These are phyloP conservation scores for Anaspis maculata DNA, from an alignment of 2,888 invertebrate species.

Conservation along the genomic window DNA sequence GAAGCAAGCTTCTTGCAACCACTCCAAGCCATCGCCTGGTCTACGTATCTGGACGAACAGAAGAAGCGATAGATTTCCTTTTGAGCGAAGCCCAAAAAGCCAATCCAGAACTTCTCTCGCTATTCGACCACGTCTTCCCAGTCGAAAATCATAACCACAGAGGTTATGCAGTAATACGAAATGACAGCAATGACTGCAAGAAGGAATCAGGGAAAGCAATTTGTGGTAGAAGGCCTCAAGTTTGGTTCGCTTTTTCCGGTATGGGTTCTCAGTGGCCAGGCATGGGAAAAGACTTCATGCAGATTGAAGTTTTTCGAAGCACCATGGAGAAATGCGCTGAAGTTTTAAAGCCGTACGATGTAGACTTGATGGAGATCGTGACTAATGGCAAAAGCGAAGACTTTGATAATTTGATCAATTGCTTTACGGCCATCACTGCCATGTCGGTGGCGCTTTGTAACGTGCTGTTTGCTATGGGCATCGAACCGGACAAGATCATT, in stretches of 20 bases:
- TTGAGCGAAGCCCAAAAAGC: conserved; percentile 50
- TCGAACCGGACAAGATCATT: conserved; percentile 82
- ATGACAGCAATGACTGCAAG: neutral
- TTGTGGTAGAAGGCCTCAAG: conserved; percentile 42
- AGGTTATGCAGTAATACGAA: conserved; percentile 62
- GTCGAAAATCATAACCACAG: conserved; percentile 67
- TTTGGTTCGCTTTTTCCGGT: conserved; percentile 61
- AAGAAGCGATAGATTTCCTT: conserved; percentile 59
- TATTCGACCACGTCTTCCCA: conserved; percentile 65
- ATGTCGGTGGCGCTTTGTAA: conserved; percentile 75
- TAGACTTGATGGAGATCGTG: conserved; percentile 48
- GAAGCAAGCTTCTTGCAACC: conserved; percentile 30
- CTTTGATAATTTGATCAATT: conserved; percentile 48
- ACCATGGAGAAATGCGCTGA: conserved; percentile 47
- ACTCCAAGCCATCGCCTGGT: conserved; percentile 40
- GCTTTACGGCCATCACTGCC: conserved; percentile 52
- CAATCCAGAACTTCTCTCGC: conserved; percentile 61
- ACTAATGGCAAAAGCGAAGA: conserved; percentile 40
- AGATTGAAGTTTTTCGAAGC: conserved; percentile 48
- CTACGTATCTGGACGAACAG: conserved; percentile 57
- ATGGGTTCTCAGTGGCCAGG: conserved; percentile 61
- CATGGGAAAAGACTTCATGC: conserved; percentile 54
- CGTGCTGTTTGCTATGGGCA: conserved; percentile 59
- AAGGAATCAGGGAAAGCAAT: conserved; percentile 1
- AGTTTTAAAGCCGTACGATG: conserved; percentile 44